Conservation (phyloP, 2,797 vertebrate genomes). For the Dromococcyx pavoninus region DNA sequence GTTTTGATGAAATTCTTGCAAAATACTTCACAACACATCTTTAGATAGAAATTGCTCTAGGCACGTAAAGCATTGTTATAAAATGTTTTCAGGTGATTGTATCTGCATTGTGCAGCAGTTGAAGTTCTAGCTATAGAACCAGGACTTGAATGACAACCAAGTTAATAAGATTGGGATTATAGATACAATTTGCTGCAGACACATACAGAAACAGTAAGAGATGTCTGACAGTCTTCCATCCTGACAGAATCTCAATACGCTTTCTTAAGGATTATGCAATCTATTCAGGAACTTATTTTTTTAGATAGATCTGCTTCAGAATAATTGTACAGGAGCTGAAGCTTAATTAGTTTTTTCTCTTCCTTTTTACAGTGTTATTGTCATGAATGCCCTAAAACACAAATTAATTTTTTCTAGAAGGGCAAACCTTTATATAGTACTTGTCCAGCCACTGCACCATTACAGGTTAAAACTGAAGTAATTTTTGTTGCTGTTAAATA, state of each 20-base stretch:
- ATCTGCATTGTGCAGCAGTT: not conserved
- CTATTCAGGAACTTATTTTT: conserved; percentile 19
- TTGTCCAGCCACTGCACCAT: not conserved
- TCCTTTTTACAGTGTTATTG: not conserved
- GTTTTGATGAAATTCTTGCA: not conserved
- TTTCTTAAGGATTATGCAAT: conserved; percentile 17
- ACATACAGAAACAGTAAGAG: not conserved
- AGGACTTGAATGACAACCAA: not conserved
- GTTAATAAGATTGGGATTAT: not conserved
- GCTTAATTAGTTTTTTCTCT: not conserved
- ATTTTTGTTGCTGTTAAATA: conserved; percentile 13
- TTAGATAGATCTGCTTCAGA: not conserved
- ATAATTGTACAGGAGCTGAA: not conserved
- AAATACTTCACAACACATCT: not conserved
- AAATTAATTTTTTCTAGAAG: not conserved
- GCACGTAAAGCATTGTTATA: not conserved
- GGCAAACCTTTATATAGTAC: not conserved
- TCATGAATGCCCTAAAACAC: not conserved
- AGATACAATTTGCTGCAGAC: conserved; percentile 29
- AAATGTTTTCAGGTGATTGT: not conserved
- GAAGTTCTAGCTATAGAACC: not conserved
- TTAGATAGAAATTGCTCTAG: not conserved
- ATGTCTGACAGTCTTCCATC: not conserved
- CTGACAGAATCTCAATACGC: not conserved
- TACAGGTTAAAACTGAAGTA: conserved; percentile 1